phyloP scores from a whole-genome alignment of 1,140 invertebrate species.

The Zaprionus gabonicus region DNA sequence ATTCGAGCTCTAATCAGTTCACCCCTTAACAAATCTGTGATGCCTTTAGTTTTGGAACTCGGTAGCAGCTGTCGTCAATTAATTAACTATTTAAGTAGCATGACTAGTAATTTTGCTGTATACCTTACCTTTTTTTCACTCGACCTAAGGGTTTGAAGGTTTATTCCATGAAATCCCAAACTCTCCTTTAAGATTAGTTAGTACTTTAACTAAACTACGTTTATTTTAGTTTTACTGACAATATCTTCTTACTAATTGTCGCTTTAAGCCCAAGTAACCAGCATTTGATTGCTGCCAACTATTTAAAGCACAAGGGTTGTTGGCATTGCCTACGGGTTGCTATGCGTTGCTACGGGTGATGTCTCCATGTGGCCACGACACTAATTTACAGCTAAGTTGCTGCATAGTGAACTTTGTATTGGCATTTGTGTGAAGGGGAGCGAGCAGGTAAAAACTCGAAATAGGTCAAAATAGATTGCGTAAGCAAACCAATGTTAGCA shows the following conservation, averaged over 20 bases:
- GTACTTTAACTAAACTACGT: background rate
- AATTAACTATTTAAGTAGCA: conserved; percentile 75
- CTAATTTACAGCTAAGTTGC: conserved; percentile 68
- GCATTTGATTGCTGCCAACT: conserved; percentile 64
- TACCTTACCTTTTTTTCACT: no score
- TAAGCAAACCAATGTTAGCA: background rate
- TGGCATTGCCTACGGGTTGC: conserved; percentile 39
- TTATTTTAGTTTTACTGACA: background rate
- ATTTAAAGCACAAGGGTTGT: conserved; percentile 65
- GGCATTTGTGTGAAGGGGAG: conserved; percentile 27
- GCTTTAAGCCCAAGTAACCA: conserved; percentile 69
- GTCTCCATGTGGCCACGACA: conserved; percentile 56
- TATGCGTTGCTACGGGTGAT: conserved; percentile 36
- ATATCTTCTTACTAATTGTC: conserved; percentile 11
- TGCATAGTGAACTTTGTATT: conserved; percentile 62
- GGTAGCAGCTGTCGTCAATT: conserved; percentile 46
- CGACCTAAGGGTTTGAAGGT: background rate
- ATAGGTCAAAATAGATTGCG: background rate
- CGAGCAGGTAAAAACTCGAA: background rate
- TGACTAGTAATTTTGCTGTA: conserved; percentile 63
- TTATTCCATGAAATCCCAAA: background rate
- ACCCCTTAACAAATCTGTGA: conserved; percentile 73
- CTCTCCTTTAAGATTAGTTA: conserved; percentile 8
- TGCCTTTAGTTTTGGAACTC: conserved; percentile 49
- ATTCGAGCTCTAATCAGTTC: no score